Conservation (phyloP, 2,888 invertebrate species). For the Pelosia muscerda region DNA sequence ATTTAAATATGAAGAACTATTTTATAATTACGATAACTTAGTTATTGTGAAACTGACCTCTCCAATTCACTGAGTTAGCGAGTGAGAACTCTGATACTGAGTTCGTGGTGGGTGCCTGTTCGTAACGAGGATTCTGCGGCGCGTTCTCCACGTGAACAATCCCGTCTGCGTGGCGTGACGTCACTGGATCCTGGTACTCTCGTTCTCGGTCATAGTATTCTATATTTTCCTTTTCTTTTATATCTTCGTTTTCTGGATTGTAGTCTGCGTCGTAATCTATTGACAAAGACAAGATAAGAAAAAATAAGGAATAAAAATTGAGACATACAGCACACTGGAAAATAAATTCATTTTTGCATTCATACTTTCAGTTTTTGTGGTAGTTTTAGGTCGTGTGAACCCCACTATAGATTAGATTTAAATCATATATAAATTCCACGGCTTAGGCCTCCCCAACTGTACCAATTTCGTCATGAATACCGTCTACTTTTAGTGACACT, state of each 20-base stretch:
- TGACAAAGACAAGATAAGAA: conserved; percentile 14
- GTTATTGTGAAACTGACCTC: conserved; percentile 65
- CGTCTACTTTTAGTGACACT: background rate
- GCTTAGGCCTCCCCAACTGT: no score
- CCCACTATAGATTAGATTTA: no score
- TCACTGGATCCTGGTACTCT: conserved; percentile 72
- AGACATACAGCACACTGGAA: no score
- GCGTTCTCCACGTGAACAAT: conserved; percentile 62
- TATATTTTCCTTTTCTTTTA: conserved; percentile 48
- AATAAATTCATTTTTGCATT: no score
- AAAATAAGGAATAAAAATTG: no score
- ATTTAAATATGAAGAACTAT: no score
- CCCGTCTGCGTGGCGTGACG: conserved; percentile 60
- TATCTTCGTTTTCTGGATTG: conserved; percentile 53
- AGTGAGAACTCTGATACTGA: conserved; percentile 76
- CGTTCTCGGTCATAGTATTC: conserved; percentile 69
- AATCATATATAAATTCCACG: no score
- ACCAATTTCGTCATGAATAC: no score
- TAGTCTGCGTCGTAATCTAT: conserved; percentile 73
- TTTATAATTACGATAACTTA: background rate
- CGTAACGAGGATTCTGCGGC: conserved; percentile 58
- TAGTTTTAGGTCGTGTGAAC: no score
- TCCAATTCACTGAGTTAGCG: conserved; percentile 79
- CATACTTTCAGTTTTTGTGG: no score
- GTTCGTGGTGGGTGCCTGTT: conserved; percentile 65